Conservation (phyloP, 2,797 vertebrate species). For the Diplodus sargus region DNA sequence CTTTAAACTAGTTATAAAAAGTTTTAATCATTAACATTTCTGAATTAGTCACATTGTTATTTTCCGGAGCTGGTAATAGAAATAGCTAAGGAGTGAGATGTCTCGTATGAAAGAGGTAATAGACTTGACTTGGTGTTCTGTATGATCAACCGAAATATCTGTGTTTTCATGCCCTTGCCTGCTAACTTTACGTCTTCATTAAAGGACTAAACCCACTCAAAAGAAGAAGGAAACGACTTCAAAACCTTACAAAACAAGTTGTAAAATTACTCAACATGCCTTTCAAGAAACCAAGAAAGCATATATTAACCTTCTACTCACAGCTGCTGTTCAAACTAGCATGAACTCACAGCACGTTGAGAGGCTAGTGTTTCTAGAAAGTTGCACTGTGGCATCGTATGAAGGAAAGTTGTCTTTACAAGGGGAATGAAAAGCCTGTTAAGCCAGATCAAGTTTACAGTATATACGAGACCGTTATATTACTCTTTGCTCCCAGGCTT, state of each 20-base stretch:
- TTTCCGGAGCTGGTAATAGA: too few species aligned
- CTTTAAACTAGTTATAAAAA: too few species aligned
- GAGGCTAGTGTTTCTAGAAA: not conserved
- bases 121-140: not conserved
- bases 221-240: not conserved
- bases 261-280: not conserved
- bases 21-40: too few species aligned
- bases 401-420: slow-evolving; percentile 10
- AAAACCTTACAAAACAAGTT: not conserved
- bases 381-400: too few species aligned
- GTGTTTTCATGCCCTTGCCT: not conserved
- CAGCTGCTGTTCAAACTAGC: slow-evolving; percentile 3
- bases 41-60: too few species aligned
- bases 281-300: slow-evolving; percentile 21
- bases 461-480: slow-evolving; percentile 16
- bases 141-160: too few species aligned
- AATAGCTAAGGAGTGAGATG: too few species aligned
- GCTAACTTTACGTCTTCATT: not conserved
- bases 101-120: too few species aligned
- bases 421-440: slow-evolving; percentile 5
- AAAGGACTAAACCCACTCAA: not conserved
- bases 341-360: too few species aligned
- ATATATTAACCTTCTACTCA: not conserved
- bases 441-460: slow-evolving; percentile 24
- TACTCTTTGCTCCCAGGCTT: slow-evolving; percentile 16